Percentiles rank a stretch among this genome's conserved stretches.
Evolutionary conservation across 2,888 invertebrate species (phyloP).

Genomic region (Rhagonycha lutea): DNA sequence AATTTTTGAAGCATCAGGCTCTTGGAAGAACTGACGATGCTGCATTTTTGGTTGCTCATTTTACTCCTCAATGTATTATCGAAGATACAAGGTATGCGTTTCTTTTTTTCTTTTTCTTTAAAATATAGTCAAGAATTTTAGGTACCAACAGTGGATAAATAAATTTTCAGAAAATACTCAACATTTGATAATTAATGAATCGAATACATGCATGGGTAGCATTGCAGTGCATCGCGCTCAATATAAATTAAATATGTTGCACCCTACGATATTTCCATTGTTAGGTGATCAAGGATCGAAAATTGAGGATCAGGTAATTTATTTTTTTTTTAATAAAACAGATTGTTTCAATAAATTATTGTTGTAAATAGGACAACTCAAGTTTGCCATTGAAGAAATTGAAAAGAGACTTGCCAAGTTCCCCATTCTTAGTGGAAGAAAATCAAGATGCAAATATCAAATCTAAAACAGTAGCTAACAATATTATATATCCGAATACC

Average conservation of each 20-base stretch:
- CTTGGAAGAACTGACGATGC: constrained; percentile 56
- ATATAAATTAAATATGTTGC: constrained; percentile 78
- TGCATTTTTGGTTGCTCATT: constrained; percentile 78
- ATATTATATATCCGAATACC: constrained; percentile 52
- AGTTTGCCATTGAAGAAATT: neutral
- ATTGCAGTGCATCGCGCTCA: constrained; percentile 81
- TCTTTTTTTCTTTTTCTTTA: neutral
- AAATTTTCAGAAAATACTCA: constrained; percentile 69
- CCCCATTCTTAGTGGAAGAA: neutral
- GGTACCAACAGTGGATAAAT: constrained; percentile 79
- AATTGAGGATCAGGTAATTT: constrained; percentile 4
- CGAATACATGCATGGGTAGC: constrained; percentile 73
- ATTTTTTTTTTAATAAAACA: neutral
- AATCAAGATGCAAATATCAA: neutral
- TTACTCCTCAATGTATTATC: constrained; percentile 73
- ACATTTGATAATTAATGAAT: constrained; percentile 79
- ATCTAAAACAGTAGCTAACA: neutral
- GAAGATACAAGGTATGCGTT: constrained; percentile 57
- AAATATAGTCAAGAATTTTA: constrained; percentile 40
- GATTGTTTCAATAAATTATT: neutral
- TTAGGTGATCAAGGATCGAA: constrained; percentile 61
- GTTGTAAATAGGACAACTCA: neutral
- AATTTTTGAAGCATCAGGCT: constrained; percentile 65
- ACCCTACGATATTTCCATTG: constrained; percentile 78
- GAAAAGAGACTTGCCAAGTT: neutral